A percentile compares a stretch with the other conserved stretches of the same genome.
These are phyloP conservation scores for Synanthedon vespiformis DNA, from an alignment of 2,888 invertebrate species.

Conservation along the genomic window DNA sequence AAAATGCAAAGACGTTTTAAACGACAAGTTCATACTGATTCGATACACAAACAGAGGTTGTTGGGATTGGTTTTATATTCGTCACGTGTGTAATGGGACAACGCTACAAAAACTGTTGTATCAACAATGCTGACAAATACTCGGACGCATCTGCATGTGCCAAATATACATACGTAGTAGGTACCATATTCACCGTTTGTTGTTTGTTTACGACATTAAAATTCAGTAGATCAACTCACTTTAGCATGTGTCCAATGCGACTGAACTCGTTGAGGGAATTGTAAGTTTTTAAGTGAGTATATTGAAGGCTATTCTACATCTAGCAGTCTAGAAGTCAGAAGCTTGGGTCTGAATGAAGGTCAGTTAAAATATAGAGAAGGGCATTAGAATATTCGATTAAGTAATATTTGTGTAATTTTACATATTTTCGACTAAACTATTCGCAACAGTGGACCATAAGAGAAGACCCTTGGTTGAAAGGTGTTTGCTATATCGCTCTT, in stretches of 20 bases:
- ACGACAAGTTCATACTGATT: too few relatives aligned
- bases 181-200: constrained; percentile 8
- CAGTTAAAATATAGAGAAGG: too few relatives aligned
- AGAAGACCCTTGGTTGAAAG: too few relatives aligned
- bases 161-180: constrained; percentile 13
- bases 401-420: too few relatives aligned
- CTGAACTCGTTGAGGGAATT: constrained; percentile 57
- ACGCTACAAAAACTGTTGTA: constrained; percentile 12
- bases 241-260: constrained; percentile 57
- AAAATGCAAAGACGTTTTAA: too few relatives aligned
- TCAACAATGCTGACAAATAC: constrained; percentile 22
- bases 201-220: constrained; percentile 43
- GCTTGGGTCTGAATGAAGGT: too few relatives aligned
- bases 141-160: constrained; percentile 11
- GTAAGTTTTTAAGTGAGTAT: constrained; percentile 56
- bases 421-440: too few relatives aligned
- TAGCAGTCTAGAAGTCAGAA: too few relatives aligned
- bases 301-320: too few relatives aligned
- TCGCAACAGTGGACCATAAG: too few relatives aligned
- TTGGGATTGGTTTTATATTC: not conserved
- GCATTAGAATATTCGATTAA: too few relatives aligned
- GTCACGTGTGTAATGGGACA: not conserved
- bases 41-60: not conserved
- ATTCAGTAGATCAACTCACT: constrained; percentile 45
- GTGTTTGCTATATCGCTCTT: too few relatives aligned